Conservation (phyloP, 1,140 invertebrate genomes). For the Berghia stephanieae region DNA sequence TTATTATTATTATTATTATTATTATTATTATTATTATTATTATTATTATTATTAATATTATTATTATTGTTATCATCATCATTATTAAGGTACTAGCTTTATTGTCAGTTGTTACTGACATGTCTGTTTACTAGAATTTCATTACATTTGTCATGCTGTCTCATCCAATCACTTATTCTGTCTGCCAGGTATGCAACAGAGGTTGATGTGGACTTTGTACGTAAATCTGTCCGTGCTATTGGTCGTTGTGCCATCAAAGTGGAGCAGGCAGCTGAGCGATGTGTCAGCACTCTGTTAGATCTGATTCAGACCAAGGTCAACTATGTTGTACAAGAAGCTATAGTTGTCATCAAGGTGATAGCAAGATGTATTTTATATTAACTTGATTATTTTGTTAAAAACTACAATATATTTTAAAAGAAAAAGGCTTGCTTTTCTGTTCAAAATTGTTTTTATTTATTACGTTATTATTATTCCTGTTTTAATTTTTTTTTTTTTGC, state of each 20-base stretch:
- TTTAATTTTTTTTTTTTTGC: background rate
- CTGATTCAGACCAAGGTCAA: conserved; percentile 99
- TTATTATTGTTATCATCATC: too few species aligned
- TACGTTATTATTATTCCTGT: background rate
- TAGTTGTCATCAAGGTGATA: conserved; percentile 96
- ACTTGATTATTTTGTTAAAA: too few species aligned
- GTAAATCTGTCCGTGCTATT: conserved; percentile 93
- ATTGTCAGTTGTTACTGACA: background rate
- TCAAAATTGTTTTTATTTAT: too few species aligned
- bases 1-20: too few species aligned
- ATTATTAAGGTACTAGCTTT: too few species aligned
- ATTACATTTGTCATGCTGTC: background rate
- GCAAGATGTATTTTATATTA: too few species aligned
- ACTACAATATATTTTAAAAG: too few species aligned
- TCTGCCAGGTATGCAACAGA: conserved; percentile 85
- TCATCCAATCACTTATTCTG: background rate
- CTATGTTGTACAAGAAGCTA: conserved; percentile 99
- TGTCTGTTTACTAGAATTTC: background rate
- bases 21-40: too few species aligned
- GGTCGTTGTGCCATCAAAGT: conserved; percentile 99
- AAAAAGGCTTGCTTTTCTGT: too few species aligned
- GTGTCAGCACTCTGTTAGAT: conserved; percentile 98
- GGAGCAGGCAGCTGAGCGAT: conserved; percentile 96
- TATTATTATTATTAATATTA: too few species aligned
- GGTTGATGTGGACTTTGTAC: conserved; percentile 99